Conservation (phyloP, 92 coral and sea anemone genomes). For the Zoanthus sociatus region DNA sequence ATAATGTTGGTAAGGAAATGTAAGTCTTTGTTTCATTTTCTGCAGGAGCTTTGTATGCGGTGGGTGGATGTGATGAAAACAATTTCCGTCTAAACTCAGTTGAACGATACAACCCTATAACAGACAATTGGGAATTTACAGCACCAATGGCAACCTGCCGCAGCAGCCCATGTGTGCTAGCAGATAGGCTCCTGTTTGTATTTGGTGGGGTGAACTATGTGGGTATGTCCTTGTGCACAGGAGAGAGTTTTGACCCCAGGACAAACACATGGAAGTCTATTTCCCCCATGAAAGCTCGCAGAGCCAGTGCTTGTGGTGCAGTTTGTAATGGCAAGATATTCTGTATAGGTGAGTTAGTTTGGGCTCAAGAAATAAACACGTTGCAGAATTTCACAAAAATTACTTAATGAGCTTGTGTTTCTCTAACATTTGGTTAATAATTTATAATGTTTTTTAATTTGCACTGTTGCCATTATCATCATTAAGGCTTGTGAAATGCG, state of each 20-base stretch:
- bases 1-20: not conserved
- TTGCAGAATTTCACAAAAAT: no score
- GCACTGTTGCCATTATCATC: no score
- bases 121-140: conserved; percentile 92
- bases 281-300: conserved; percentile 80
- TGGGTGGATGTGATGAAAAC: conserved; percentile 98
- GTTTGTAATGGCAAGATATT: conserved; percentile 94
- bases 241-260: conserved; percentile 89
- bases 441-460: no score
- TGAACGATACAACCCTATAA: conserved; percentile 85
- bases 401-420: no score
- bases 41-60: conserved; percentile 95
- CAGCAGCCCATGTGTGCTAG: conserved; percentile 98
- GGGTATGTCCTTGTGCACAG: conserved; percentile 94
- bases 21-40: not conserved
- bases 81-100: conserved; percentile 95
- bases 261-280: conserved; percentile 89
- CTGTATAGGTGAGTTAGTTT: conserved; percentile 73
- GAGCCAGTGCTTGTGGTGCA: conserved; percentile 99
- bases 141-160: conserved; percentile 98
- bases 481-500: no score
- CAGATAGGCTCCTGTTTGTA: conserved; percentile 77
- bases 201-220: conserved; percentile 98
- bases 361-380: no score
- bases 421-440: no score